Evolutionary conservation across 2,797 vertebrate genomes (phyloP), one percentile per base, ranked within the genome.

Genomic region (Lepidocolaptes lacrymiger): DNA sequence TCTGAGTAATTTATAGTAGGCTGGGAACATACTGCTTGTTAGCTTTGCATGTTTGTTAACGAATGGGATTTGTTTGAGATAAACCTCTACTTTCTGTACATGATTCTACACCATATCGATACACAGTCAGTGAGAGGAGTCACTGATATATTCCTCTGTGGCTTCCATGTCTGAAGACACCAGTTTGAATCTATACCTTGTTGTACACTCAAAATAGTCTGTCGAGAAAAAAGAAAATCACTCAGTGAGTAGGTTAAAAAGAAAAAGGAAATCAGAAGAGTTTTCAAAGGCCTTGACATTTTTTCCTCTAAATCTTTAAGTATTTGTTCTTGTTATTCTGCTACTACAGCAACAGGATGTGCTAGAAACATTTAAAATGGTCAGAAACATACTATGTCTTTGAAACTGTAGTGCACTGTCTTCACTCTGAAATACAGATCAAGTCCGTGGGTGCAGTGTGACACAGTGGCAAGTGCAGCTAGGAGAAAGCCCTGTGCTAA

Each of bases 1-100:
- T 66, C 78, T 89, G 74, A 77, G 85, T 93, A 67, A 88, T 96
- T 91, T 93, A 32, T 93, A 77, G 87, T 58, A 88, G 69, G 41
- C 46, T 84, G 62, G 66, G 75, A 91, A 84, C 61, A 58, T 52
- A 51, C 32, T 83, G 61, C 67, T 90, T 80, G 37, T 95, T 74
- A 91, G 32, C 43, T 83, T 82, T 88, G 55, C 14, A 1, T 68
- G 68, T 86, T 78, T 88, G 49, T 85, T 94, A 94, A 59, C 0
- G 0, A 83, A 81, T 73, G 36, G 72, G 63, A 39, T 87, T 30
- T 85, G 22, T 78, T 68, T 90, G 72, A 76, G 72, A 62, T 44
- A 85, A 94, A 89, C 41, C 41, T 83, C 61, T 81, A 30, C 69
- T 91, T 95, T 72, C 43, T 69, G 46, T 82, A 48, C 3, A 4